These are phyloP conservation scores for Agrotis exclamationis DNA, from an alignment of 2,888 invertebrate species.

Conservation along the genomic window DNA sequence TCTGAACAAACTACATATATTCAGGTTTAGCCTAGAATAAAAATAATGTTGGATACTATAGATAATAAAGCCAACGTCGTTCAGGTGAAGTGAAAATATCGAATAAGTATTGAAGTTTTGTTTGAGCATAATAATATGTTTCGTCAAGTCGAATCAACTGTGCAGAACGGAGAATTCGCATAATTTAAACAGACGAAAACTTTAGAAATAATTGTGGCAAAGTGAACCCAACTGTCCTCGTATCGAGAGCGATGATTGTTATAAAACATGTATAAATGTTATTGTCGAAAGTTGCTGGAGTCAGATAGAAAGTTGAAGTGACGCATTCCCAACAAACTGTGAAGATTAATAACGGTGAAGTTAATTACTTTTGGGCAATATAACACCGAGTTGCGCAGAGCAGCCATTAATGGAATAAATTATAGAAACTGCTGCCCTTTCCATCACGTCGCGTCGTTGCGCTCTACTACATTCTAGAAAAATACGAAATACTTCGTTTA, in stretches of 20 bases:
- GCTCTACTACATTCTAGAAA: conserved; percentile 8
- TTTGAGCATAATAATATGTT: not conserved
- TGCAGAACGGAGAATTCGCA: too few relatives aligned
- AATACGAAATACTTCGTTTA: conserved; percentile 2
- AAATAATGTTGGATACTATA: too few relatives aligned
- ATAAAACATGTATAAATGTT: conserved; percentile 18
- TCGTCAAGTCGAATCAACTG: too few relatives aligned
- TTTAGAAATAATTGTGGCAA: conserved; percentile 17
- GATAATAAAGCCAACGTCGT: too few relatives aligned
- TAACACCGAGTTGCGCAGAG: conserved; percentile 59
- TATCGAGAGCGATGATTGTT: not conserved
- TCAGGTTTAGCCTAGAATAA: too few relatives aligned
- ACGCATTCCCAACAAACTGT: conserved; percentile 67
- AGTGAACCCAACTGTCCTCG: conserved; percentile 1
- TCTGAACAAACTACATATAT: too few relatives aligned
- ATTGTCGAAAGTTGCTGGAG: conserved; percentile 53
- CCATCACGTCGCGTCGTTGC: conserved; percentile 14
- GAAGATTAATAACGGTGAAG: conserved; percentile 76
- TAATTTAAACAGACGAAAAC: conserved; percentile 12
- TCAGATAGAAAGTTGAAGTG: conserved; percentile 66
- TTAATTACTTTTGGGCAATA: conserved; percentile 77
- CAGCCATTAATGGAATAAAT: conserved; percentile 76
- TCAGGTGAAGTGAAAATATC: too few relatives aligned
- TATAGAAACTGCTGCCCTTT: conserved; percentile 53
- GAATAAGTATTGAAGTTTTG: not conserved